Evolutionary conservation across 2,888 invertebrate species (phyloP).

Genomic region (Sinhomidia bicolor): DNA sequence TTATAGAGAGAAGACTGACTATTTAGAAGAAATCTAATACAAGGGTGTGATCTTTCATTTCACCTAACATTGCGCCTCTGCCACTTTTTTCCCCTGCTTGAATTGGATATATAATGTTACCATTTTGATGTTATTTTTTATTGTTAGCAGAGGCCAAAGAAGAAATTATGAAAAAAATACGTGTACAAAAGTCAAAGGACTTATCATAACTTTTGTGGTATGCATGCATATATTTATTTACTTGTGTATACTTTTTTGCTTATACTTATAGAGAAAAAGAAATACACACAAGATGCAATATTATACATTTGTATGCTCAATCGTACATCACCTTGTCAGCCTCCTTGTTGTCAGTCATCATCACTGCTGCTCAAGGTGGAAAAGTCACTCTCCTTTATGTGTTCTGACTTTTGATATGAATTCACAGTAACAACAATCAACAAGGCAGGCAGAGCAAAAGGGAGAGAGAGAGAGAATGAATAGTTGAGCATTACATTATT

Average conservation of each 20-base stretch:
- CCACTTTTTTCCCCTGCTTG: background rate
- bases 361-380: conserved; percentile 51
- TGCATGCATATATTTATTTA: too few relatives aligned
- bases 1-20: background rate
- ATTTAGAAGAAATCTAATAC: background rate
- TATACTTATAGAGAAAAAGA: background rate
- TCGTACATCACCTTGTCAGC: conserved; percentile 57
- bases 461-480: too few relatives aligned
- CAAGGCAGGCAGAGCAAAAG: background rate
- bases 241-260: background rate
- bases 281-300: background rate
- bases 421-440: background rate
- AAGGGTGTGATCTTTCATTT: conserved; percentile 11
- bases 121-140: background rate
- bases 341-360: conserved; percentile 59
- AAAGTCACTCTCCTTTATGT: conserved; percentile 40
- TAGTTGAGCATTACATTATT: background rate
- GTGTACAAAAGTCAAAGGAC: conserved; percentile 27
- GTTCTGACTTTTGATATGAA: background rate
- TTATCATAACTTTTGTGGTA: background rate
- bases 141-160: background rate
- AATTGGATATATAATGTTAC: background rate
- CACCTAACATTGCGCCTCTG: background rate
- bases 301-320: conserved; percentile 41
- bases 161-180: background rate